Evolutionary conservation across 1,140 invertebrate species (phyloP), one percentile per base, ranked within the genome.

Genomic region (Ooceraea biroi): DNA sequence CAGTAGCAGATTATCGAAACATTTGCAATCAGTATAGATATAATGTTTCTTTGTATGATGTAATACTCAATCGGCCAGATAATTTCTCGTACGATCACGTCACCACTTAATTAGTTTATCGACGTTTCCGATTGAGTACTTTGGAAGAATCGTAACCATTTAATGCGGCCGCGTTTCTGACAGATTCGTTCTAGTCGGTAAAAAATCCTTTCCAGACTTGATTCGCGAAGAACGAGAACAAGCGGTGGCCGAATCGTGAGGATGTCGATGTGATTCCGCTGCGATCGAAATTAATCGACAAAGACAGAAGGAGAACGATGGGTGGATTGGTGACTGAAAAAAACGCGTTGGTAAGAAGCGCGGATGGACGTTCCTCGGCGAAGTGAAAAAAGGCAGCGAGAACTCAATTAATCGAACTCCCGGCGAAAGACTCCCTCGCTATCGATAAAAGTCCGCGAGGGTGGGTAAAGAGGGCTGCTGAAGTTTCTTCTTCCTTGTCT

Each of bases 361-460:
- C 46, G n/a, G 76, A 12, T 63, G 57, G 82, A 82, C 61, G 73
- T 48, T 80, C 84, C 69, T 72, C 69, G 30, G 55, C 17, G 68
- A 85, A 69, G 72, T 78, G 72, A 85, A 85, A 88, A 85, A 87
- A 83, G 74, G 83, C 73, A 83, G 55, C 48, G 72, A 55, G 83
- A 88, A 73, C 86, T 88, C 87, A 88, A 88, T 88, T 88, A 88
- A 88, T 88, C 84, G 87, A 86, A 73, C 78, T 83, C 68, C 60
- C 86, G 83, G 58, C 77, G 78, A 85, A 85, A 86, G 87, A 76
- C 71, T 88, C 69, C 41, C 52, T 55, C 52, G 72, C 88, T 89
- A 90, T 91, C 90, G 91, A 92, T 92, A 93, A 93, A 93, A 92
- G 91, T 91, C 90, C 73, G 86, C 77, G 80, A 78, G 83, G 85